Base-by-base conservation (phyloP, 2,113 vertebrate species). In the Peucedramus taeniatus region DNA sequence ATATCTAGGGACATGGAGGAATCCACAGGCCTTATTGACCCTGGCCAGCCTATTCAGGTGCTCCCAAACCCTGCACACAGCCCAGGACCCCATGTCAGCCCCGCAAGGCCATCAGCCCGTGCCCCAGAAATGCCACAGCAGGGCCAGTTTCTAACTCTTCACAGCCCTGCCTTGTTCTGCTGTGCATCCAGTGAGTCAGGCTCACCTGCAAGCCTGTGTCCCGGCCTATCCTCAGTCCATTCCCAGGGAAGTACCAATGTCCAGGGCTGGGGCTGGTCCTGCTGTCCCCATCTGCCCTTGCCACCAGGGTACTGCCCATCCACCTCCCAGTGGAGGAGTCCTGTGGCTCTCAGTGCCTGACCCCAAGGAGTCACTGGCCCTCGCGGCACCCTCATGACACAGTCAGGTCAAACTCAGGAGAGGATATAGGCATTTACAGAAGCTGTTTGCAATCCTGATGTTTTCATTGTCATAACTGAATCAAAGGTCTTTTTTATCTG, bases 201-300 rank as follows among this genome's bases (percentile, higher is more conserved):
- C 35, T 63, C 21, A 27, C 7, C 7, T 0, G 0, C 10, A 39
- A 27, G 19, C 33, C 51, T 14, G 3, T 1, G 7, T 56, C 18
- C 69, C 42, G 60, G 30, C 13, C 37, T 39, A 7, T 63, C n/a
- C 23, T 61, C 42, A 31, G 37, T 4, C 26, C 5, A 2, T 61
- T 37, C 16, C 30, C 57, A 51, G 20, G 42, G 15, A 57, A 7
- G 2, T 64, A 33, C 13, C 7, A 1, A 1, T 16, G 22, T 5
- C 47, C 9, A 9, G 30, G 56, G 26, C 39, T 59, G 22, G 13
- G 40, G 13, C 17, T 65, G 45, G 7, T 30, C 22, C 45, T 45
- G n/a, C 9, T 37, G 15, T 1, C 9, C 21, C 6, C 56, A 40
- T 26, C 17, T 80, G 28, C 40, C 26, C 33, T 28, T 59, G 33